These are phyloP conservation scores for Stenolophus ochropezus DNA, from an alignment of 2,888 invertebrate species.

Conservation along the genomic window DNA sequence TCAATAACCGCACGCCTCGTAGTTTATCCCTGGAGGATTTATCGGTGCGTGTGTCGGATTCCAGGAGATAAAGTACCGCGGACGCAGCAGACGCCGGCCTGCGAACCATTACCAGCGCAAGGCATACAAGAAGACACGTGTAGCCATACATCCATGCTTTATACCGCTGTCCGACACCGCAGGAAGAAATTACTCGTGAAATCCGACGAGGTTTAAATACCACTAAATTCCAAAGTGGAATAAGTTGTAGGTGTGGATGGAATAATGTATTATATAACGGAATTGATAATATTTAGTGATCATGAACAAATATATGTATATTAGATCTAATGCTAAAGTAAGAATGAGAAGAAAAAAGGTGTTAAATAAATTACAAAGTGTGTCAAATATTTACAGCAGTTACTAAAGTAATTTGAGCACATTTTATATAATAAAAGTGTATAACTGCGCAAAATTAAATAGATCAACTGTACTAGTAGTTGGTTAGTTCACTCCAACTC, in stretches of 20 bases:
- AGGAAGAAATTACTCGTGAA: background rate
- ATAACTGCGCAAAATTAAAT: no score
- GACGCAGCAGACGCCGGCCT: background rate
- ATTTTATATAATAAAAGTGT: no score
- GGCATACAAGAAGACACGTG: background rate
- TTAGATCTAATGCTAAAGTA: no score
- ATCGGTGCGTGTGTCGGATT: conserved; percentile 42
- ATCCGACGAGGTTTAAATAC: background rate
- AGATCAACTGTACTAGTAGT: no score
- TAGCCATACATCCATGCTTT: background rate
- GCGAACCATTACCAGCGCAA: background rate
- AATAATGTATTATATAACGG: background rate
- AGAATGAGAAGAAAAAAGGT: no score
- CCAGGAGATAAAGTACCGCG: conserved; percentile 29
- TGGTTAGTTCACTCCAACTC: no score
- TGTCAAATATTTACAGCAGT: no score
- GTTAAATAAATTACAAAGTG: no score
- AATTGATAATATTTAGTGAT: background rate
- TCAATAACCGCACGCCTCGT: background rate
- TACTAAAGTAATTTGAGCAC: no score
- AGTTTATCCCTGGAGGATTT: background rate
- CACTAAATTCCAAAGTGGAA: background rate
- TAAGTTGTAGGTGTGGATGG: background rate
- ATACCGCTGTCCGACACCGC: background rate
- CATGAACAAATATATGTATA: no score